Conservation (phyloP, 2,797 vertebrate species). For the Heterohyrax brucei region DNA sequence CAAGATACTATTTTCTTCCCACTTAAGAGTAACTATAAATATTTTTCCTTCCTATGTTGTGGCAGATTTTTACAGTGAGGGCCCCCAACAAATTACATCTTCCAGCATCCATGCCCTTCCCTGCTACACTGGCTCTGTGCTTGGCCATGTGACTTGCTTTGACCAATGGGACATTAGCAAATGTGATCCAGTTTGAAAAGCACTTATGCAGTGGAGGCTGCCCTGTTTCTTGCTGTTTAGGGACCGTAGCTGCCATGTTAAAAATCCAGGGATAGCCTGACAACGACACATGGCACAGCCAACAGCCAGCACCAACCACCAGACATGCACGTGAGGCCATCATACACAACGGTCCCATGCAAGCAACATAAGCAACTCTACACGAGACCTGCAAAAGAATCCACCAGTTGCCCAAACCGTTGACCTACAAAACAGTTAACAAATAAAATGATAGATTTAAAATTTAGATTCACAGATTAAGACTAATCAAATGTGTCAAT, state of each 20-base stretch:
- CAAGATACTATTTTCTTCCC: background rate
- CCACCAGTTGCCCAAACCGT: too few species aligned
- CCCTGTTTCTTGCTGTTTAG: background rate
- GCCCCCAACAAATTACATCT: background rate
- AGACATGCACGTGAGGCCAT: background rate
- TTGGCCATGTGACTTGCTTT: background rate
- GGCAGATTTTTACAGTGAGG: too few species aligned
- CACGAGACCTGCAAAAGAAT: too few species aligned
- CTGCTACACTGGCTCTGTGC: background rate
- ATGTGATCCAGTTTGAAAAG: background rate
- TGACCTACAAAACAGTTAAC: background rate
- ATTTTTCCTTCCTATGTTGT: background rate
- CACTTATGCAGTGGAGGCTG: background rate
- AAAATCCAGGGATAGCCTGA: background rate
- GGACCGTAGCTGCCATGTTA: background rate
- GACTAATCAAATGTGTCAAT: background rate
- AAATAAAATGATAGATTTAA: conserved; percentile 51
- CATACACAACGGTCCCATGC: background rate
- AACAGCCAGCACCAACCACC: too few species aligned
- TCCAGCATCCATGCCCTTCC: background rate
- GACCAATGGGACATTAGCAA: background rate
- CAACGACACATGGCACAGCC: background rate
- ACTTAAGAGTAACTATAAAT: background rate
- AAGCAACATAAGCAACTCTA: background rate
- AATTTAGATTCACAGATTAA: conserved; percentile 30